A percentile compares a stretch with the other conserved stretches of the same genome.
Evolutionary conservation across 2,888 invertebrate genomes (phyloP).

Genomic region (Thereva nobilitata): DNA sequence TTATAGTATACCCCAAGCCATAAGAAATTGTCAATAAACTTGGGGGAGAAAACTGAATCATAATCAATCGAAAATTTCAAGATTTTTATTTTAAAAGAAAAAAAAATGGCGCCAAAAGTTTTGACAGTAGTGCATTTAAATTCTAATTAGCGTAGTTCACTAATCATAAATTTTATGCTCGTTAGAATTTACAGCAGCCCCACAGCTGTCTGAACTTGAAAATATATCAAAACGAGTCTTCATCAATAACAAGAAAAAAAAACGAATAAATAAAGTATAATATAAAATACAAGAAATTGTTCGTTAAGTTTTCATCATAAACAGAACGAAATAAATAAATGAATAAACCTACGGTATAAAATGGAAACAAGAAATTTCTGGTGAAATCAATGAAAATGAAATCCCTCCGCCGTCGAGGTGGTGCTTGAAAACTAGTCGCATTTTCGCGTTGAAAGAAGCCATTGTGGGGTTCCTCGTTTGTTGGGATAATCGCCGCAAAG

Average conservation of each 20-base stretch:
- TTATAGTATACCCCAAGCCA: too few species aligned
- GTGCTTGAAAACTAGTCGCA: conserved; percentile 47
- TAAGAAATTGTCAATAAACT: too few species aligned
- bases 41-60: too few species aligned
- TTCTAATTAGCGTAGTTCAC: too few species aligned
- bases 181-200: too few species aligned
- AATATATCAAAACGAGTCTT: too few species aligned
- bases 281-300: conserved; percentile 1
- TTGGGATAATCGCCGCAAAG: conserved; percentile 16
- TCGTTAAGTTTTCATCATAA: conserved; percentile 28
- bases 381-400: conserved; percentile 33
- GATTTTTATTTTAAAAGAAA: too few species aligned
- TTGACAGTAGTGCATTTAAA: too few species aligned
- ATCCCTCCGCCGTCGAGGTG: conserved; percentile 2
- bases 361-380: background rate
- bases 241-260: background rate
- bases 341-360: background rate
- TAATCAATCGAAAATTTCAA: too few species aligned
- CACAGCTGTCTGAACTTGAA: too few species aligned
- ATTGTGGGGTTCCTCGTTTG: conserved; percentile 46
- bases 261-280: background rate
- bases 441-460: conserved; percentile 49
- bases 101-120: too few species aligned
- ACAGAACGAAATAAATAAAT: conserved; percentile 1
- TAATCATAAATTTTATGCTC: too few species aligned